Base-by-base conservation (phyloP, 2,113 vertebrate genomes). In the Lophura nycthemera region DNA sequence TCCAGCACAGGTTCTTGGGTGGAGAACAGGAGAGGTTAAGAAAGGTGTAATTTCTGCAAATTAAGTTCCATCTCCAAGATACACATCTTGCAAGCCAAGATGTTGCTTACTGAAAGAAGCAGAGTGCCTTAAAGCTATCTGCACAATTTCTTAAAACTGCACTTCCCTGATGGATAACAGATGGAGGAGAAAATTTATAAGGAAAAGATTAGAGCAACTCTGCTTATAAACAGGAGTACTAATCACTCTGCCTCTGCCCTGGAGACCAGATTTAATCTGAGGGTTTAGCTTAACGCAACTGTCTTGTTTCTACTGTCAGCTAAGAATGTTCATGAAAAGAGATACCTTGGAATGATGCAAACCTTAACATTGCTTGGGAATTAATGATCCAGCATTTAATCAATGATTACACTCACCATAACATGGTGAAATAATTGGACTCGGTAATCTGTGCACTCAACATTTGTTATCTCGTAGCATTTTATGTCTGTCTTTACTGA, bases 171-270 rank as follows among this genome's bases (percentile, higher is more conserved):
- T 96, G 93, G 90, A 87, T 96, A 96, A 87, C 96, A 96, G 96
- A 96, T 96, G 95, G 86, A 89, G 71, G 25, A 95, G 73, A 65
- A 96, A 89, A 96, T 90, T 93, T 96, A 47, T 89, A 88, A 95
- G 95, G 91, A 93, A 89, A 95, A 97, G 94, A 95, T 96, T 93
- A 96, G 92, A 96, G 88, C 61, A 87, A 87, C 76, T 88, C 71
- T 90, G 88, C 88, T 96, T 96, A 96, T 96, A 96, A 95, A 88
- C 92, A 96, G 82, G 80, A 95, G 88, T 95, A 94, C 88, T 96
- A 95, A 96, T 96, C 91, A 93, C 85, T 87, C 86, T 91, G 94
- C 88, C 83, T 94, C 88, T 95, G 86, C 89, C 93, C 96, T 48
- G 70, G 91, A 95, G 95, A 96, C 60, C 74, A 95, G 88, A 97